Evolutionary conservation across 2,888 invertebrate genomes (phyloP), one percentile per base, ranked within the genome.

Genomic region (Corbicula japonica): DNA sequence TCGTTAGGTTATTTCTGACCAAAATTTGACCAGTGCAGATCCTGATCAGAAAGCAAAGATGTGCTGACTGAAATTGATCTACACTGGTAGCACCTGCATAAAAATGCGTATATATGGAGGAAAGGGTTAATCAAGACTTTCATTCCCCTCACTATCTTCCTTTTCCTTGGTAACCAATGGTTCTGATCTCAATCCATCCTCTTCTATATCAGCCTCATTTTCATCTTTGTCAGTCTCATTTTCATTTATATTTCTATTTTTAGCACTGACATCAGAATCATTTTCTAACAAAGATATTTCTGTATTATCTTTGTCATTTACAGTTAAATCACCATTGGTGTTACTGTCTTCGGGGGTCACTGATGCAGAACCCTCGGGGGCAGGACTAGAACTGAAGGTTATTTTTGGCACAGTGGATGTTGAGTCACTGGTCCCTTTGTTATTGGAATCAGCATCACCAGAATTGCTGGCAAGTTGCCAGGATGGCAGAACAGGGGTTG

Each of bases 381-480:
- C 46, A 35, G 61, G 61, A 69, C 30, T 34, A 21, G 73, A n/a
- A 15, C 69, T 52, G 4, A 63, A 32, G 26, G 78, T 73, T 58
- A 71, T 44, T 32, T 62, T 38, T 21, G 73, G 60, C 23, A 26
- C 41, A 52, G 62, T 48, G 12, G 50, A 23, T n/a, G 56, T 30
- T 8, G 28, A 21, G 21, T 56, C 68, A 15, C 35, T 32, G 6
- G 21, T 32, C 18, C 62, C 81, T 30, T 66, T 72, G 23, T 61
- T 50, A 48, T 80, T 76, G 21, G 68, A 61, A 58, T 73, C 63
- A 12, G 56, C 60, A 54, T 83, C 77, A 18, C 75, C 80, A 41
- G 78, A 69, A 44, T 61, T 71, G 18, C 71, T 62, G 21, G 79
- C 46, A 23, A 86, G 82, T 71, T 89, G 89, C 89, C 89, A 89